phyloP scores from a whole-genome alignment of 2,113 vertebrate genomes.

The rabbit (Oryctolagus cuniculus) region mOryCun1.1 NC_091438.1:121334001-121334500 shows the following conservation, averaged over 20 bases:
- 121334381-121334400: too few relatives aligned
- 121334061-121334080: neutral
- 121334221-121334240: neutral
- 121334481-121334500: too few relatives aligned
- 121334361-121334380: too few relatives aligned
- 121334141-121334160: neutral
- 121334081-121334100: slow-evolving; percentile 4
- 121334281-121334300: too few relatives aligned
- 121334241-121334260: neutral
- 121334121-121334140: neutral
- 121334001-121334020: slow-evolving; percentile 8
- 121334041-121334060: neutral
- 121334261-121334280: neutral
- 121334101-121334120: slow-evolving; percentile 31
- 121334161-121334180: neutral
- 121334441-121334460: too few relatives aligned
- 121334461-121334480: too few relatives aligned
- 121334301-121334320: too few relatives aligned
- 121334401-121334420: too few relatives aligned
- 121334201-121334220: slow-evolving; percentile 23
- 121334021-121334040: neutral
- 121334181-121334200: neutral
- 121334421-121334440: too few relatives aligned
- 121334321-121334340: too few relatives aligned
- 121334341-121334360: too few relatives aligned